A percentile compares a stretch with the other conserved stretches of the same genome.
phyloP scores from a whole-genome alignment of 2,888 invertebrate genomes.

The Himalopsyche kuldschensis region DNA sequence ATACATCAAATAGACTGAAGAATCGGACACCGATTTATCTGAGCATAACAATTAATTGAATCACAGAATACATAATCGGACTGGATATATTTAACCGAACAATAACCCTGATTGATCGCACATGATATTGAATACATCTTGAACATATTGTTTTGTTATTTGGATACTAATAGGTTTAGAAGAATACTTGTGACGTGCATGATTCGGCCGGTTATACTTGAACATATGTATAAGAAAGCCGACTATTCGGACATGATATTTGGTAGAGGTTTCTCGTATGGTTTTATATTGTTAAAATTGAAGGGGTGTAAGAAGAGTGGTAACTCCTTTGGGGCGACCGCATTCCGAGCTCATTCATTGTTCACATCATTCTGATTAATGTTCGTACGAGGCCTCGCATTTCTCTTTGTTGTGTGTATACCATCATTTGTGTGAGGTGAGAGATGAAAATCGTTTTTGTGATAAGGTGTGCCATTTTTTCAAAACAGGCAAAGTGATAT shows the following conservation, averaged over 20 bases:
- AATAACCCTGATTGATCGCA: too few species aligned
- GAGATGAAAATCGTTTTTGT: too few species aligned
- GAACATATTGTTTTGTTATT: too few species aligned
- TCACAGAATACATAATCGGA: too few species aligned
- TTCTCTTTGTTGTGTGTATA: not conserved
- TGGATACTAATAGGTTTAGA: too few species aligned
- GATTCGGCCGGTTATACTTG: not conserved
- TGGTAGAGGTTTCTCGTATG: not conserved
- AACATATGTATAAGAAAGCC: not conserved
- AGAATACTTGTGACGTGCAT: not conserved
- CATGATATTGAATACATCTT: too few species aligned
- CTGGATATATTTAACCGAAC: too few species aligned
- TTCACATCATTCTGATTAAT: conserved; percentile 1
- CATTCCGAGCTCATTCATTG: not conserved
- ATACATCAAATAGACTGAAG: too few species aligned
- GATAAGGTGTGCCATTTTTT: too few species aligned
- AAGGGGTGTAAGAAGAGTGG: not conserved
- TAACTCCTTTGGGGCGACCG: not conserved
- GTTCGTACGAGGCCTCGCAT: not conserved
- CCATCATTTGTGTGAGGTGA: not conserved
- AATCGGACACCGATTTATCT: too few species aligned
- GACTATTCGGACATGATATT: not conserved
- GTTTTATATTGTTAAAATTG: not conserved
- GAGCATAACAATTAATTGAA: too few species aligned
- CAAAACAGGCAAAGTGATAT: too few species aligned